A percentile compares a stretch with the other conserved stretches of the same genome.
Evolutionary conservation across 2,888 invertebrate genomes (phyloP).

Genomic region (Apotomis turbidana): DNA sequence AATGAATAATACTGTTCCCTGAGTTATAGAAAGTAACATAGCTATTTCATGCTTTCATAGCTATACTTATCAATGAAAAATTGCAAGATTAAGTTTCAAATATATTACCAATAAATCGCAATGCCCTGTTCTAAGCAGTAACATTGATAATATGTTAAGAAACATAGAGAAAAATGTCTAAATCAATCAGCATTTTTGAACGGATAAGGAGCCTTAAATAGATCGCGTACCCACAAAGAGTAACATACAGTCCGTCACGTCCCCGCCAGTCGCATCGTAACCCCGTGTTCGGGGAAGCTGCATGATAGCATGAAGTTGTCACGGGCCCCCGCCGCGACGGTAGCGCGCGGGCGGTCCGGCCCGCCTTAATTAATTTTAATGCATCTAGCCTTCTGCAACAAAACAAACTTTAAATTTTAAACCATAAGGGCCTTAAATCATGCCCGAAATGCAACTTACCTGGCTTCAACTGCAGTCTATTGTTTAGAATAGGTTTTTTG

Average conservation of each 20-base stretch:
- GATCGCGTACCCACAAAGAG: too few relatives aligned
- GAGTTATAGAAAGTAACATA: too few relatives aligned
- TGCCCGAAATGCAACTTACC: constrained; percentile 59
- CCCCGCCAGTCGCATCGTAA: constrained; percentile 50
- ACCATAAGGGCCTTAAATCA: not conserved
- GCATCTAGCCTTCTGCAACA: constrained; percentile 66
- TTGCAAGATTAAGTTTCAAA: too few relatives aligned
- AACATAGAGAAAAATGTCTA: too few relatives aligned
- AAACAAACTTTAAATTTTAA: not conserved
- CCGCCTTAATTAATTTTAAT: constrained; percentile 81
- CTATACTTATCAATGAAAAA: too few relatives aligned
- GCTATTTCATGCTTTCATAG: too few relatives aligned
- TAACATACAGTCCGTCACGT: constrained; percentile 19
- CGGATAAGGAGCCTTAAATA: too few relatives aligned
- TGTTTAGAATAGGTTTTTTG: constrained; percentile 18
- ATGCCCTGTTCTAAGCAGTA: too few relatives aligned
- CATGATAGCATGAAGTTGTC: constrained; percentile 82
- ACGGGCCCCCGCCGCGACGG: constrained; percentile 72
- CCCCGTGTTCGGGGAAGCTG: constrained; percentile 71
- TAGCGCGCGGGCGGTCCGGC: constrained; percentile 79
- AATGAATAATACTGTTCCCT: too few relatives aligned
- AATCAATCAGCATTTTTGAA: too few relatives aligned
- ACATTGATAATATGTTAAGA: too few relatives aligned
- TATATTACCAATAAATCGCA: too few relatives aligned
- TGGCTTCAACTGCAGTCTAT: constrained; percentile 41